Percentiles rank a stretch among this genome's conserved stretches.
Evolutionary conservation across 2,113 vertebrate species (phyloP).

Genomic region (Cyanistes caeruleus): DNA sequence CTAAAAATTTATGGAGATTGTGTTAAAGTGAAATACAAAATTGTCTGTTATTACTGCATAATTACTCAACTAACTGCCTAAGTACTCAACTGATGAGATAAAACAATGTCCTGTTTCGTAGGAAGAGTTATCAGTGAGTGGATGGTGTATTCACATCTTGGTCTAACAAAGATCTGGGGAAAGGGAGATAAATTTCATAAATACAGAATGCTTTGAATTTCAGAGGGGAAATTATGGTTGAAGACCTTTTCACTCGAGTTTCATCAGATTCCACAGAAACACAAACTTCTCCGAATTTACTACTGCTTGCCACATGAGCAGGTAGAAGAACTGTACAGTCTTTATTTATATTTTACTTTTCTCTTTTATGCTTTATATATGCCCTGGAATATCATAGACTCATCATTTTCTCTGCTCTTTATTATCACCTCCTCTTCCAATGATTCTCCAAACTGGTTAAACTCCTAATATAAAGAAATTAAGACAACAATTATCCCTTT

Average conservation of each 20-base stretch:
- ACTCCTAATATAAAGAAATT: background rate
- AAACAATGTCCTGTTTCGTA: background rate
- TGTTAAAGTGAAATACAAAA: background rate
- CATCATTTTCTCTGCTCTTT: background rate
- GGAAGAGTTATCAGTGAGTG: background rate
- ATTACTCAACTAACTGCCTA: background rate
- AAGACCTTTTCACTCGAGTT: background rate
- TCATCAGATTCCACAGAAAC: background rate
- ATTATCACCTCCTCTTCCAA: background rate
- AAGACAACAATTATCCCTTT: background rate
- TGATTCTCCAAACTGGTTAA: background rate
- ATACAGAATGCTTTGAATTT: background rate
- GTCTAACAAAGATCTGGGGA: background rate
- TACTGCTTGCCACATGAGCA: background rate
- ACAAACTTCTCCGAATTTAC: background rate
- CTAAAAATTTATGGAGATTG: background rate
- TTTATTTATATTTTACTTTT: background rate
- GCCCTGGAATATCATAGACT: background rate
- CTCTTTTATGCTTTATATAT: background rate
- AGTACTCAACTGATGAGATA: background rate
- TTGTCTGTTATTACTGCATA: background rate
- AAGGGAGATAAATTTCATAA: background rate
- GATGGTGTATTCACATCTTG: background rate
- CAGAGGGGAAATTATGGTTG: background rate
- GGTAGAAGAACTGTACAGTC: background rate